Evolutionary conservation across 2,797 vertebrate species (phyloP), one percentile per base, ranked within the genome.

Genomic region (Lepilemur septentrionalis): DNA sequence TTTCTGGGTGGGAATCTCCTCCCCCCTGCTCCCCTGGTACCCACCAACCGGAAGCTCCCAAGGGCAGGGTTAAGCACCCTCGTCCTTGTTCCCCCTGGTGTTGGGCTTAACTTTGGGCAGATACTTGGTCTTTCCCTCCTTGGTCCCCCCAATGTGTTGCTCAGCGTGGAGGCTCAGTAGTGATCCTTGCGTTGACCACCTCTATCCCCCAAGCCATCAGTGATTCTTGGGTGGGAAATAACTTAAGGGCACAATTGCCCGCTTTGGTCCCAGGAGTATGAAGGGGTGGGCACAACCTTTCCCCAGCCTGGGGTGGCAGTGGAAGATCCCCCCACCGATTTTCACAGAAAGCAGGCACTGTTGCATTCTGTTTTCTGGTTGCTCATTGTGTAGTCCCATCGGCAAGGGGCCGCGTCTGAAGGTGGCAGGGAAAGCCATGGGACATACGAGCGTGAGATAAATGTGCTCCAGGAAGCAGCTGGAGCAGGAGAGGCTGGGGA

Each of bases 401-500:
- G 0, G 89, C 63, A 32, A 91, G 88, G 86, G 35, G 13, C 88
- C 25, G 6, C 1, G 0, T 89, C n/a, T 41, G 52, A 82, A 95
- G 41, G 84, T 55, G 85, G 28, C 89, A 50, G 41, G 82, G 94
- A 84, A 87, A 94, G 86, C 87, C 80, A 73, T 35, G 61, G 83
- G 78, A 80, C 7, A 0, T 82, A 84, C 7, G 2, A 94, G 79
- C 43, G 52, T 59, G 94, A 92, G 59, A 96, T 38, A 48, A 91
- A 61, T 76, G 84, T 88, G 93, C 84, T 15, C 72, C 96, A 82
- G 91, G 52, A 86, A 65, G 88, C 92, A 89, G 92, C 96, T 91
- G 70, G 92, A 93, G 86, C 75, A 90, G 59, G 89, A 92, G 95
- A 93, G 82, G 67, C 96, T 82, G 41, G 91, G 96, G 89, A 97